Evolutionary conservation across 2,888 invertebrate genomes (phyloP).

Genomic region (Frankliniella intonsa): DNA sequence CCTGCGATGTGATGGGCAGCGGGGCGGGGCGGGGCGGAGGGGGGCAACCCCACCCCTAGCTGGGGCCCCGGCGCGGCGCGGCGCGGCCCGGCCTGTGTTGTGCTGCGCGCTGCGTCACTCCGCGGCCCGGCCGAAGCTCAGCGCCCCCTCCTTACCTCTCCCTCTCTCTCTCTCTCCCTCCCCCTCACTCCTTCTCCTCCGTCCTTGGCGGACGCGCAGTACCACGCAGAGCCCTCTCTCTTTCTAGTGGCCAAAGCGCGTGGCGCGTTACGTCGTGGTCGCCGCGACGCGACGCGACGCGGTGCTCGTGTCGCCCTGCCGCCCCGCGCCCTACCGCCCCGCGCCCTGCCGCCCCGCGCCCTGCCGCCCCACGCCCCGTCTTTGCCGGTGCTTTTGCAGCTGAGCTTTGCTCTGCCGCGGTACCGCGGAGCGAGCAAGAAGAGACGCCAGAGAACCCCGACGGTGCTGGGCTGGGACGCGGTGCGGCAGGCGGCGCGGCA

Average conservation of each 20-base stretch:
- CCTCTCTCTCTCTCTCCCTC: neutral
- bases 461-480: neutral
- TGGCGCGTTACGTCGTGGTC: neutral
- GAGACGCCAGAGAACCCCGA: too few species aligned
- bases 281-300: neutral
- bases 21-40: neutral
- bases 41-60: too few species aligned
- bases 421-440: neutral
- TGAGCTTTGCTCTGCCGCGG: neutral
- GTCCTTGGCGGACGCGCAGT: too few species aligned
- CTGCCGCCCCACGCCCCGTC: too few species aligned
- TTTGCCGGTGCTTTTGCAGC: too few species aligned
- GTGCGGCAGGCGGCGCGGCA: constrained; percentile 1
- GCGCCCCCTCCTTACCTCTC: neutral
- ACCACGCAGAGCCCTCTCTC: neutral
- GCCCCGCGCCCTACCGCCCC: too few species aligned
- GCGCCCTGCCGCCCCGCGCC: too few species aligned
- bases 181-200: constrained; percentile 1
- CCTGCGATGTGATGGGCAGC: neutral
- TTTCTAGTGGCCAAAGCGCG: neutral
- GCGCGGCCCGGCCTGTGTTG: neutral
- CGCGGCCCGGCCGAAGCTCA: neutral
- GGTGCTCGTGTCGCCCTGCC: neutral
- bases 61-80: neutral
- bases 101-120: constrained; percentile 19